Percentiles rank a stretch among this genome's conserved stretches.
phyloP scores from a whole-genome alignment of 2,113 vertebrate species.

The Clinocottus analis region DNA sequence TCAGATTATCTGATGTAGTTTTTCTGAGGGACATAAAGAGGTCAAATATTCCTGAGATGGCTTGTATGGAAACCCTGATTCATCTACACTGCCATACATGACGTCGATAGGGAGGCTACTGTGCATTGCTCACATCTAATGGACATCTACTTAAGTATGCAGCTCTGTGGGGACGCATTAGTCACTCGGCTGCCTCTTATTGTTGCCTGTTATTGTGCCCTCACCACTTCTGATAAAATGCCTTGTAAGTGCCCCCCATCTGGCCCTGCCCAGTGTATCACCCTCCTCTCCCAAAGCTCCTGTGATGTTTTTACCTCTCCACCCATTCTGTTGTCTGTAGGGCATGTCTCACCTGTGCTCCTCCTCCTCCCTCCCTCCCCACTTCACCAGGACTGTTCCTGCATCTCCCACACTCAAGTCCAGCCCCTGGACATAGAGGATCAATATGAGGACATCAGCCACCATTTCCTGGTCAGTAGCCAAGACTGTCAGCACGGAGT shows the following conservation, averaged over 20 bases:
- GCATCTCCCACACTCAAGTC: slow-evolving; percentile 93
- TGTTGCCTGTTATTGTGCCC: slow-evolving; percentile 36
- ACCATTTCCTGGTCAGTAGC: slow-evolving; percentile 89
- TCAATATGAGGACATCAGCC: slow-evolving; percentile 87
- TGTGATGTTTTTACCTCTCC: slow-evolving; percentile 7
- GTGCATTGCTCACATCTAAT: slow-evolving; percentile 5
- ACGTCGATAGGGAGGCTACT: neutral
- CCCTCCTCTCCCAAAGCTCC: slow-evolving; percentile 24
- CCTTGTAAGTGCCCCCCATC: slow-evolving; percentile 24
- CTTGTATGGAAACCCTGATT: neutral
- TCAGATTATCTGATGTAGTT: neutral
- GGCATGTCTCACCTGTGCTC: slow-evolving; percentile 75
- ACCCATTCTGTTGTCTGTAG: slow-evolving; percentile 13
- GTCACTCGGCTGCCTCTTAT: slow-evolving; percentile 19
- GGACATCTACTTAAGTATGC: slow-evolving; percentile 33
- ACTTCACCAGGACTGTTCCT: slow-evolving; percentile 93
- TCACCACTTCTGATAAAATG: slow-evolving; percentile 44
- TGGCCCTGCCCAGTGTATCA: slow-evolving; percentile 23
- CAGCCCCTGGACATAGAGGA: slow-evolving; percentile 92
- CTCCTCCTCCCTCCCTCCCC: slow-evolving; percentile 28
- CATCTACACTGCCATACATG: neutral
- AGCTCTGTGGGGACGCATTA: slow-evolving; percentile 45
- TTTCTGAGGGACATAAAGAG: neutral
- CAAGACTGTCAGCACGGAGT: slow-evolving; percentile 54
- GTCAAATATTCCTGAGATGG: neutral